phyloP scores from a whole-genome alignment of 2,888 invertebrate species.

The Sarcophaga rosellei region DNA sequence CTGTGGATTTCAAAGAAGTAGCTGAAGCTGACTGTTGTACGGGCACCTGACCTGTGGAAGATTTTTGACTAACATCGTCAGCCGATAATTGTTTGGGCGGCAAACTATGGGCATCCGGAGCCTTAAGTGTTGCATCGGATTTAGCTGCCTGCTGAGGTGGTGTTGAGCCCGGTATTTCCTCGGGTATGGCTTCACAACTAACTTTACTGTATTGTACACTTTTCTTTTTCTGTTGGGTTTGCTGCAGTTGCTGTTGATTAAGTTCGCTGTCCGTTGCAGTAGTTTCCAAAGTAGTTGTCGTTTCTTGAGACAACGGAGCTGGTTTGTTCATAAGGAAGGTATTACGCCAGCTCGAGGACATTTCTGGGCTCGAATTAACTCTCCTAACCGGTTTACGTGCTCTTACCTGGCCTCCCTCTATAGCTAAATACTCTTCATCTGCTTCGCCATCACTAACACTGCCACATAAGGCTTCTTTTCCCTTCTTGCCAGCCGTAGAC shows the following conservation, averaged over 20 bases:
- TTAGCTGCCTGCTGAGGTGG: constrained; percentile 83
- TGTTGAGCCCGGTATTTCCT: constrained; percentile 91
- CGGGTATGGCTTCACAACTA: constrained; percentile 94
- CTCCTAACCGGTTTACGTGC: constrained; percentile 92
- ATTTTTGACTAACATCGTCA: constrained; percentile 76
- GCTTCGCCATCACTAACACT: constrained; percentile 81
- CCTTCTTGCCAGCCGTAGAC: constrained; percentile 71
- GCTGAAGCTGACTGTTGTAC: constrained; percentile 78
- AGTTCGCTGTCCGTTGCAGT: constrained; percentile 27
- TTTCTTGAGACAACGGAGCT: constrained; percentile 78
- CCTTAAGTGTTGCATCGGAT: constrained; percentile 42
- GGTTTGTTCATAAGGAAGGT: constrained; percentile 83
- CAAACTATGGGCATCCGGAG: constrained; percentile 64
- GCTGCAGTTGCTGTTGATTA: constrained; percentile 71
- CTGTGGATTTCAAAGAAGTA: constrained; percentile 74
- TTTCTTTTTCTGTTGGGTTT: constrained; percentile 82
- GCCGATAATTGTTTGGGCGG: constrained; percentile 81
- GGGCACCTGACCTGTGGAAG: constrained; percentile 49
- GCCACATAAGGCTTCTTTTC: constrained; percentile 78
- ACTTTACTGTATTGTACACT: constrained; percentile 85
- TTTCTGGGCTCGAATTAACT: constrained; percentile 95
- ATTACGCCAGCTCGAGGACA: constrained; percentile 93
- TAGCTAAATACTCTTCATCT: constrained; percentile 82
- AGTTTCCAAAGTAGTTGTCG: constrained; percentile 48
- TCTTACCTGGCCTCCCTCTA: constrained; percentile 81